Percentiles rank a stretch among this genome's conserved stretches.
Conservation (phyloP, 1,140 invertebrate species). For the Eupristina koningsbergeri region DNA sequence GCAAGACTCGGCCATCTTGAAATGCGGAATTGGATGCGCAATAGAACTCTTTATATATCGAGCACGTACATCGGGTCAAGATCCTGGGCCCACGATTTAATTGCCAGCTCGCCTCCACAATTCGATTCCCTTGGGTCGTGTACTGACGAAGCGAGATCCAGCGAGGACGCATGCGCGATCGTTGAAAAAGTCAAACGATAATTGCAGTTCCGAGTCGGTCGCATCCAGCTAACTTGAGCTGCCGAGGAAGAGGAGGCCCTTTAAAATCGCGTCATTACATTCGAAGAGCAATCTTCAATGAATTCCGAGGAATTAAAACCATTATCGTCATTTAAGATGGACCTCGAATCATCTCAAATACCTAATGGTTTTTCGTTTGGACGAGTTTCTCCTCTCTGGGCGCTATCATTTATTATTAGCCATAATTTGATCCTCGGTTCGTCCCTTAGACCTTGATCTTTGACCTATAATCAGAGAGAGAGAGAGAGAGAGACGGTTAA, state of each 20-base stretch:
- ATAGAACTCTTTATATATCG: no score
- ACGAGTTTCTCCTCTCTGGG: background rate
- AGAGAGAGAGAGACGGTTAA: no score
- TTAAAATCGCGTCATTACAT: constrained; percentile 8
- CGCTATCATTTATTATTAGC: background rate
- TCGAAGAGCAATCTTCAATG: background rate
- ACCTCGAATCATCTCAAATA: background rate
- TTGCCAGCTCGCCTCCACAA: constrained; percentile 35
- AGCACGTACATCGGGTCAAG: no score
- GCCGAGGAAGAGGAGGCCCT: background rate
- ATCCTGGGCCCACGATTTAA: constrained; percentile 39
- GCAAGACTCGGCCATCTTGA: constrained; percentile 72
- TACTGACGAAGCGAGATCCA: constrained; percentile 19
- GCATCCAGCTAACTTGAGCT: background rate
- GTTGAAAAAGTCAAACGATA: constrained; percentile 31
- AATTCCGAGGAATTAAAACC: constrained; percentile 30
- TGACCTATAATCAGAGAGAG: constrained; percentile 64
- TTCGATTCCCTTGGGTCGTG: constrained; percentile 26
- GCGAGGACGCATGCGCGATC: constrained; percentile 15
- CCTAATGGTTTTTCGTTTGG: constrained; percentile 46
- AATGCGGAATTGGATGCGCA: constrained; percentile 65
- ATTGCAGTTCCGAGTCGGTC: constrained; percentile 2
- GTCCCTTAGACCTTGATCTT: constrained; percentile 56
- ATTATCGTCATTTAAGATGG: constrained; percentile 40
- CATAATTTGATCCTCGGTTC: no score